Conservation (phyloP, 2,797 vertebrate genomes). For the Pangasius mekongensis region DNA sequence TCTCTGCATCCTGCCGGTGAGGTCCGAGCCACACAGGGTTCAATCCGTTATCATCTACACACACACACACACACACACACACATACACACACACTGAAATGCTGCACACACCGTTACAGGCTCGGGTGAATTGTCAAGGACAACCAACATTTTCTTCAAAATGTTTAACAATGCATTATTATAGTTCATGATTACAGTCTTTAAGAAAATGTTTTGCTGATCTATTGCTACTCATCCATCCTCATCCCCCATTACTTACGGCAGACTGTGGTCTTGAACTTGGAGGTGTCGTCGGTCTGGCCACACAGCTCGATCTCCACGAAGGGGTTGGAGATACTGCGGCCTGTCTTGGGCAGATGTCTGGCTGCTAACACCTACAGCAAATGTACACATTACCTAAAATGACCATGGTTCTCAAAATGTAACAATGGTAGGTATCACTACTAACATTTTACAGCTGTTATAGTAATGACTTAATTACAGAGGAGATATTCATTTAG, state of each 20-base stretch:
- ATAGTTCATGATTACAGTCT: not conserved
- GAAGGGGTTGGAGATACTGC: constrained; percentile 93
- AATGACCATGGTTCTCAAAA: not conserved
- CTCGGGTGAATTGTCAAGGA: not conserved
- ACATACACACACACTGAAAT: not conserved
- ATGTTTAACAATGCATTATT: not conserved
- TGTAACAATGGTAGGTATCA: not conserved
- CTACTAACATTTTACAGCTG: not conserved
- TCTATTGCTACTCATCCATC: not conserved
- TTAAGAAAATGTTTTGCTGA: not conserved
- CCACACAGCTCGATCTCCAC: constrained; percentile 96
- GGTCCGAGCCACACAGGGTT: constrained; percentile 88
- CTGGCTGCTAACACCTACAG: constrained; percentile 90
- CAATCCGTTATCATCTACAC: constrained; percentile 90
- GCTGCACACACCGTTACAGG: not conserved
- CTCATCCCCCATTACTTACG: constrained; percentile 79
- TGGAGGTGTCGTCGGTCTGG: constrained; percentile 83
- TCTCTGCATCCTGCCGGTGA: constrained; percentile 68
- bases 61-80: not conserved
- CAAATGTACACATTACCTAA: constrained; percentile 22
- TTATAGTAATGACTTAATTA: not conserved
- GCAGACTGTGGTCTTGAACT: constrained; percentile 90
- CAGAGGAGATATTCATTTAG: not conserved
- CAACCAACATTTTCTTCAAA: not conserved
- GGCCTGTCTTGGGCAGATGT: constrained; percentile 90